These are phyloP conservation scores for Thereva unica DNA, from an alignment of 2,888 invertebrate genomes.

Conservation along the genomic window DNA sequence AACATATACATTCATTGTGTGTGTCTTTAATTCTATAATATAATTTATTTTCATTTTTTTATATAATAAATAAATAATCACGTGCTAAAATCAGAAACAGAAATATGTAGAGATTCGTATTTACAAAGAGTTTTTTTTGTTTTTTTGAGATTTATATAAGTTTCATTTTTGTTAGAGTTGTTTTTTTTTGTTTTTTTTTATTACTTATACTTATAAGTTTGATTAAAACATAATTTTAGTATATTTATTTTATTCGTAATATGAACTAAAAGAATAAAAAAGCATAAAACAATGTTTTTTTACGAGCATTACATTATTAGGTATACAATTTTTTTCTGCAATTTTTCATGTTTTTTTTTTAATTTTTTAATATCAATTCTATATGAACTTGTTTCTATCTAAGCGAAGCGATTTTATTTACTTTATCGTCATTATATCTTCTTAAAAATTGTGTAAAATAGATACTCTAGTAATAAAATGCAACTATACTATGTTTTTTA, in stretches of 20 bases:
- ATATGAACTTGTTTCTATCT: constrained; percentile 22
- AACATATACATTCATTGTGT: constrained; percentile 22
- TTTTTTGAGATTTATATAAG: too few relatives aligned
- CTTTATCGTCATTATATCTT: constrained; percentile 6
- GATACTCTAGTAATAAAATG: neutral
- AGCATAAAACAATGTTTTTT: constrained; percentile 26
- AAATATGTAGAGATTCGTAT: constrained; percentile 12
- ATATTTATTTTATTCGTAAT: constrained; percentile 12
- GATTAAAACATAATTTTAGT: constrained; percentile 12
- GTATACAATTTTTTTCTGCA: constrained; percentile 14
- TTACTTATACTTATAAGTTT: constrained; percentile 1
- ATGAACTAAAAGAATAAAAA: constrained; percentile 18
- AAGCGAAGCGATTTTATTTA: constrained; percentile 29
- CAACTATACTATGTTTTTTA: too few relatives aligned
- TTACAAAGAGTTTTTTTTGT: neutral
- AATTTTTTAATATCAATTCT: constrained; percentile 31
- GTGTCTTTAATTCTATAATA: constrained; percentile 18
- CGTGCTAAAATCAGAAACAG: constrained; percentile 27
- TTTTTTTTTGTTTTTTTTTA: constrained; percentile 3
- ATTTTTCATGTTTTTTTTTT: constrained; percentile 6
- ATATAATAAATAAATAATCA: constrained; percentile 32
- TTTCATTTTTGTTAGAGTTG: too few relatives aligned
- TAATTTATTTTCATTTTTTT: constrained; percentile 19
- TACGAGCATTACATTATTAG: constrained; percentile 12
- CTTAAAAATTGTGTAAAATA: constrained; percentile 19